These are phyloP conservation scores for Zaprionus ornatus DNA, from an alignment of 1,140 invertebrate species.

Conservation along the genomic window DNA sequence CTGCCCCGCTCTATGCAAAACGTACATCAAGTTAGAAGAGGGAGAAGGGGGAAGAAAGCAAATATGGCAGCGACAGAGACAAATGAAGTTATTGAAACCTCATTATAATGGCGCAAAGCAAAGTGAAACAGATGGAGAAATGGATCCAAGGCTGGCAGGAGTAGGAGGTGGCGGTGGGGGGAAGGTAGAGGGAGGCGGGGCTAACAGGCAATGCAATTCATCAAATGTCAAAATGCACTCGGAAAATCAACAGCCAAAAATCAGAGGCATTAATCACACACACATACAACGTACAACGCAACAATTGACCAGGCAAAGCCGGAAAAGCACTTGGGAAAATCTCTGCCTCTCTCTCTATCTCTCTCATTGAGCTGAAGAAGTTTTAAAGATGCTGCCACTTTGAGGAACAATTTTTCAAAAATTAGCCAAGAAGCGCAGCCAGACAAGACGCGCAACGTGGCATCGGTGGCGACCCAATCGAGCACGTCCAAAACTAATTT, in stretches of 20 bases:
- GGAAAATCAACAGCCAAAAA: conserved; percentile 75
- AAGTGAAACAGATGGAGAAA: conserved; percentile 48
- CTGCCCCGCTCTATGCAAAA: background rate
- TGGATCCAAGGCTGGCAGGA: conserved; percentile 5
- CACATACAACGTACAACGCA: conserved; percentile 14
- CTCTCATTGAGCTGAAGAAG: conserved; percentile 28
- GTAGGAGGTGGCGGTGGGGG: conserved; percentile 21
- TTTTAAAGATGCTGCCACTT: conserved; percentile 66
- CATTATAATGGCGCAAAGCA: conserved; percentile 67
- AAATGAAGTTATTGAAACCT: conserved; percentile 81
- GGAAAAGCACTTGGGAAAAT: conserved; percentile 30
- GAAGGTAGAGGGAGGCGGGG: background rate
- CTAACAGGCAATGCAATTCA: conserved; percentile 67
- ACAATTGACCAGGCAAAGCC: conserved; percentile 55
- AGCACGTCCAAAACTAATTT: conserved; percentile 83
- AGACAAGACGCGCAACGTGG: conserved; percentile 25
- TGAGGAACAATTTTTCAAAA: conserved; percentile 79
- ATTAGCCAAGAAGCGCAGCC: conserved; percentile 59
- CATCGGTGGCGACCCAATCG: conserved; percentile 54
- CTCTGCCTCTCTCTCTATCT: background rate
- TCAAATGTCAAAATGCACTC: conserved; percentile 80
- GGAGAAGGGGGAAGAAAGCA: conserved; percentile 19
- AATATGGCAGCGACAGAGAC: conserved; percentile 70
- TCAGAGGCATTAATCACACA: conserved; percentile 70
- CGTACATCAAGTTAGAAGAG: conserved; percentile 7